These are phyloP conservation scores for Urosaurus nigricauda DNA, from an alignment of 2,797 vertebrate species.

Conservation along the genomic window DNA sequence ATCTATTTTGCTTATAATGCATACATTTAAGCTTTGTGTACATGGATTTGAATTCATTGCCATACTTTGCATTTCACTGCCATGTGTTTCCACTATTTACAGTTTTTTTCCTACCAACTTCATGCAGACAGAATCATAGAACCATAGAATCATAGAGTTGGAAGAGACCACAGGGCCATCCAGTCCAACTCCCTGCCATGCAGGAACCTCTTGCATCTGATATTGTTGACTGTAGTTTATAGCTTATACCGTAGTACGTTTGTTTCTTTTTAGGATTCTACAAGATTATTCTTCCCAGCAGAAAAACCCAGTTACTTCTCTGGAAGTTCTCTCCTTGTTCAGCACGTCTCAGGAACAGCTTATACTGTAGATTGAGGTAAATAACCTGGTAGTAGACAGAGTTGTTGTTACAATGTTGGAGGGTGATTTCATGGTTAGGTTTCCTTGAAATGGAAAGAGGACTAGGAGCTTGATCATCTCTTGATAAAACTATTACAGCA, in stretches of 20 bases:
- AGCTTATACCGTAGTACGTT: neutral
- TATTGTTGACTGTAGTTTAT: neutral
- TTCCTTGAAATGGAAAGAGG: neutral
- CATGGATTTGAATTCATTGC: no score
- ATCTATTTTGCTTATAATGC: neutral
- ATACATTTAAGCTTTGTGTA: neutral
- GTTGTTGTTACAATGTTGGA: neutral
- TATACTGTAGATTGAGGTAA: neutral
- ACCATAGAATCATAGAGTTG: no score
- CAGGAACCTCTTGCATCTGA: no score
- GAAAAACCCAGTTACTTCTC: neutral
- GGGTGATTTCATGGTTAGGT: neutral
- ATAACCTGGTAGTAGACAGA: neutral
- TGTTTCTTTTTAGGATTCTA: neutral
- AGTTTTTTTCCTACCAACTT: neutral
- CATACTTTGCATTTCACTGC: no score
- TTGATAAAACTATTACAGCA: neutral
- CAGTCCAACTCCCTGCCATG: no score
- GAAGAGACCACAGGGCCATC: no score
- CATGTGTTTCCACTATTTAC: neutral
- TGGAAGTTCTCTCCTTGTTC: neutral
- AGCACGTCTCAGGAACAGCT: neutral
- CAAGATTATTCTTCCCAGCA: neutral
- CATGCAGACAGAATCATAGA: no score
- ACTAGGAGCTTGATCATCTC: neutral